Conservation (phyloP, 2,113 vertebrate genomes). For the Taxidea taxus region DNA sequence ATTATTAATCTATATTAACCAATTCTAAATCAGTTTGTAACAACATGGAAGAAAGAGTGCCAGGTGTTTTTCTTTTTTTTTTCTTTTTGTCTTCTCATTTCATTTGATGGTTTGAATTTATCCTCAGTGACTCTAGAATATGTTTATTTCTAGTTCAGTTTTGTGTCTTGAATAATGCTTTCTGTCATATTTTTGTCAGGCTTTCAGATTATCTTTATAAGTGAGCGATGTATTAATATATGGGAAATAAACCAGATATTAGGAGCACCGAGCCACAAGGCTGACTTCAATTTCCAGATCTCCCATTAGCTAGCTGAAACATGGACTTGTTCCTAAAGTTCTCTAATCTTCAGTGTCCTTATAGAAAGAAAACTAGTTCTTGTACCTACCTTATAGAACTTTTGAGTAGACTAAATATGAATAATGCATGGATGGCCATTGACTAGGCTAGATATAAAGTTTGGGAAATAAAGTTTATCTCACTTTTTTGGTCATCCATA, state of each 20-base stretch:
- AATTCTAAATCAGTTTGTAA: slow-evolving; percentile 65
- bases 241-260: not conserved
- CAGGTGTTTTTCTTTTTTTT: not conserved
- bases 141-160: not conserved
- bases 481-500: not conserved
- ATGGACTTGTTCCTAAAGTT: not conserved
- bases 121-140: not conserved
- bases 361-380: not conserved
- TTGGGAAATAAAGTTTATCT: not conserved
- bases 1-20: slow-evolving; percentile 57
- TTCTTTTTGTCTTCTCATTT: not conserved
- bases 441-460: not conserved
- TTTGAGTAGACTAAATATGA: not conserved
- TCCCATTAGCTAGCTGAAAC: not conserved
- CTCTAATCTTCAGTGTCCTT: not conserved
- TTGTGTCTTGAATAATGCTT: not conserved
- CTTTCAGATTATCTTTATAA: not conserved
- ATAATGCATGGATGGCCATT: not conserved
- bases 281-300: not conserved
- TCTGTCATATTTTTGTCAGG: not conserved
- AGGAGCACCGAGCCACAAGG: not conserved
- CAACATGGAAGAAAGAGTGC: slow-evolving; percentile 60
- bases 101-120: not conserved
- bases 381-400: not conserved
- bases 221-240: not conserved